Percentiles rank a stretch among this genome's conserved stretches.
phyloP scores from a whole-genome alignment of 1,140 invertebrate species.

The Papilio dardanus region DNA sequence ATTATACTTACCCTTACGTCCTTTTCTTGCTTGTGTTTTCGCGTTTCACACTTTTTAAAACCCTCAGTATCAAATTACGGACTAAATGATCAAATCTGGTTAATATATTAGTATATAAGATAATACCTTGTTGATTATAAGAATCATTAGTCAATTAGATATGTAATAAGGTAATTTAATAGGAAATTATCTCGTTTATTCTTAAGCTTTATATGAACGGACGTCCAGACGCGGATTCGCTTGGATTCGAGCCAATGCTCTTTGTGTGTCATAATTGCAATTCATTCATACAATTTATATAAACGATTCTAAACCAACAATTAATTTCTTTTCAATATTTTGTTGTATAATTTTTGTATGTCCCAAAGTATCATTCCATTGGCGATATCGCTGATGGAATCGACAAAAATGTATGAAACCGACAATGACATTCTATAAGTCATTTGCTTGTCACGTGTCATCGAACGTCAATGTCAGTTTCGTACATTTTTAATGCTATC shows the following conservation, averaged over 20 bases:
- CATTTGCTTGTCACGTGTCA: too few species aligned
- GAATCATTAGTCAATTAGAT: neutral
- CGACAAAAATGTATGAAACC: too few species aligned
- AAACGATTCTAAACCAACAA: neutral
- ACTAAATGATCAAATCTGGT: neutral
- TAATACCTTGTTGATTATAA: neutral
- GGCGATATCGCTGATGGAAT: too few species aligned
- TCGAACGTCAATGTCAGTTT: too few species aligned
- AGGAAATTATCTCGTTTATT: neutral
- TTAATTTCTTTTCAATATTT: neutral
- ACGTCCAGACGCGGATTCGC: neutral
- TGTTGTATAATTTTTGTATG: too few species aligned
- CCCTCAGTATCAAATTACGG: too few species aligned
- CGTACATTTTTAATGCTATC: too few species aligned
- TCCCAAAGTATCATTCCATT: too few species aligned
- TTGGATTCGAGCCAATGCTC: constrained; percentile 21
- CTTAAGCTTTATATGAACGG: neutral
- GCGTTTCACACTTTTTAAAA: too few species aligned
- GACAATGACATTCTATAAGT: too few species aligned
- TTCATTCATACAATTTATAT: neutral
- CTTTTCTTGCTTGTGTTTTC: too few species aligned
- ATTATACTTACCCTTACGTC: too few species aligned
- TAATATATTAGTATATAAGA: neutral
- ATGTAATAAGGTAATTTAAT: neutral
- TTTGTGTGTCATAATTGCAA: neutral